phyloP scores from a whole-genome alignment of 2,888 invertebrate genomes.

The Acholoe squamosa region DNA sequence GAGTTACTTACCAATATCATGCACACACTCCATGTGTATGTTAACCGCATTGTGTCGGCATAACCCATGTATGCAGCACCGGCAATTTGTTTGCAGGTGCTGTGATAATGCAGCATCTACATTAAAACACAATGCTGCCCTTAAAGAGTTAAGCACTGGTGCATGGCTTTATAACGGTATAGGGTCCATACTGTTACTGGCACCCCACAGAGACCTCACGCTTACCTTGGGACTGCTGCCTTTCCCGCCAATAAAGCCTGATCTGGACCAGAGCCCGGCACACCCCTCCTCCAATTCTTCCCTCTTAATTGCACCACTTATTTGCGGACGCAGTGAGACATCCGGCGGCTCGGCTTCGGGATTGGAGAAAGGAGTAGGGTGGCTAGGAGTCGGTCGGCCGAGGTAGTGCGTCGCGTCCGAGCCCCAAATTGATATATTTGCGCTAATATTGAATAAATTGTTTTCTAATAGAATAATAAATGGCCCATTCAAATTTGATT shows the following conservation, averaged over 20 bases:
- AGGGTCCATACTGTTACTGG: not conserved
- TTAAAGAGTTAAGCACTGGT: not conserved
- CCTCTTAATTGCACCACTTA: constrained; percentile 59
- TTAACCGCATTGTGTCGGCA: too few relatives aligned
- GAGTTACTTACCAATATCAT: too few relatives aligned
- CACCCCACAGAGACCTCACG: not conserved
- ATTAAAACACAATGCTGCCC: not conserved
- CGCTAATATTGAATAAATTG: constrained; percentile 64
- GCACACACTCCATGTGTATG: too few relatives aligned
- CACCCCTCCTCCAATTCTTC: constrained; percentile 1
- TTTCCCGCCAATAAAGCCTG: constrained; percentile 41
- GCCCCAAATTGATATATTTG: constrained; percentile 64
- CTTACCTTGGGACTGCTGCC: not conserved
- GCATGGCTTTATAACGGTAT: not conserved
- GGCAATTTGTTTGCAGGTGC: too few relatives aligned
- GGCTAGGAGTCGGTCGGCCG: not conserved
- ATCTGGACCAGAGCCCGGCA: not conserved
- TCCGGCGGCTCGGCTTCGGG: not conserved
- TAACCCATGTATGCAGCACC: too few relatives aligned
- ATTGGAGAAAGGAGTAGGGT: too few relatives aligned
- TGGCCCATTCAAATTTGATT: constrained; percentile 63
- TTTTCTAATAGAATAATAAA: constrained; percentile 64
- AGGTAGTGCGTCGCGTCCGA: not conserved
- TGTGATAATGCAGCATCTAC: too few relatives aligned
- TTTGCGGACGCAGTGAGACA: constrained; percentile 52